Percentiles rank a stretch among this genome's conserved stretches.
Conservation (phyloP, 2,113 vertebrate genomes). For the Etheostoma cragini region DNA sequence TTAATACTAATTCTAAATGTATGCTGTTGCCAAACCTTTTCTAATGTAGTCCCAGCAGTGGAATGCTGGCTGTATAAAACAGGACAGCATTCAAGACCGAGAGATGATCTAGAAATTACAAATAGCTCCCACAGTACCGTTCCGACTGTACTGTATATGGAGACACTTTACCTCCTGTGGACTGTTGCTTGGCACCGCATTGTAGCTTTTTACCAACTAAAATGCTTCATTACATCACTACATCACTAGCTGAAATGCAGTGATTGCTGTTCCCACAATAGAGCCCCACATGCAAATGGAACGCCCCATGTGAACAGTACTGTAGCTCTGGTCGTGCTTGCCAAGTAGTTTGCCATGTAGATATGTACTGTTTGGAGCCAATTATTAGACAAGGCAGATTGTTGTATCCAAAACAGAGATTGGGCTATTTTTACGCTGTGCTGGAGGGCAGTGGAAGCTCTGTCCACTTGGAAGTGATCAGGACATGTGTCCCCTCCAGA, state of each 20-base stretch:
- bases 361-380: constrained; percentile 27
- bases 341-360: constrained; percentile 23
- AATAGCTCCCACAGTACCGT: background rate
- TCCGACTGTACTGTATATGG: constrained; percentile 20
- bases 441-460: constrained; percentile 32
- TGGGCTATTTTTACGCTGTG: constrained; percentile 19
- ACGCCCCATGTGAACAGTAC: constrained; percentile 11
- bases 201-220: constrained; percentile 14
- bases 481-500: constrained; percentile 14
- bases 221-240: background rate
- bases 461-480: constrained; percentile 57
- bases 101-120: constrained; percentile 13
- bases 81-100: constrained; percentile 5
- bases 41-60: background rate
- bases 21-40: constrained; percentile 1
- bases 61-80: background rate
- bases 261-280: constrained; percentile 1
- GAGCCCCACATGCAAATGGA: background rate
- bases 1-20: background rate
- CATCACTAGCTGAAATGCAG: constrained; percentile 27
- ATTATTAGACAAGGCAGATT: constrained; percentile 20
- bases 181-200: background rate
- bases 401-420: constrained; percentile 23
- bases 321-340: background rate
- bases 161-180: constrained; percentile 29